Base-by-base conservation (phyloP, 2,888 invertebrate species). In the Melipona beecheii region DNA sequence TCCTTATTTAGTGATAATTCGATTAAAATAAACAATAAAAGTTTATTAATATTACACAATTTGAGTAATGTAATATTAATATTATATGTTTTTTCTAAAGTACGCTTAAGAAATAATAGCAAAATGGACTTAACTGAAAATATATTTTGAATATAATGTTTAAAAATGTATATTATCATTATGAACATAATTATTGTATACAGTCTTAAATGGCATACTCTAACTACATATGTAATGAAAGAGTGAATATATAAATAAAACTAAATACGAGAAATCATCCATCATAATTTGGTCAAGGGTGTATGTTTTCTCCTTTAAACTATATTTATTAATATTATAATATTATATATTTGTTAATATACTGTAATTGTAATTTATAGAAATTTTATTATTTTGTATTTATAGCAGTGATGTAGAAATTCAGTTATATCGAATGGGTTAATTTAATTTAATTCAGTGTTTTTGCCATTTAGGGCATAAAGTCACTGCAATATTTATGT, bases 221-320 rank as follows among this genome's bases (percentile, higher is more conserved):
- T 31, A 78, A 62, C 19, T 54, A 31, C 24, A 52, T 62, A 68
- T 70, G 71, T 31, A 75, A 68, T 49, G 36, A 36, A 60, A 52
- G 21, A 58, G 27, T 71, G 36, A 66, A 54, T 11, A 21, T 54
- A 65, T 56, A 58, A 60, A 75, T 75, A 70, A 75, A 79, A 31
- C 11, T 43, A 70, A 75, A 80, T 43, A 27, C 17, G 43, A 62
- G 66, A 56, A 72, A 75, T 50, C 43, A n/a, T 79, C 79, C 68
- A 79, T 64, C 19, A 36, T 36, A 75, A 78, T 52, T 70, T 74
- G 62, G 17, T 68, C 43, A 19, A 19, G 19, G 24, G 17, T 60
- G 24, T 24, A 60, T 60, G 24, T 60, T 60, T 62, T 60, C 24
- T 62, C 4, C 19, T 27, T 21, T 62, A 11, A 31, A 62, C 21